These are phyloP conservation scores for Erythrolamprus reginae DNA, from an alignment of 2,113 vertebrate species.

Conservation along the genomic window DNA sequence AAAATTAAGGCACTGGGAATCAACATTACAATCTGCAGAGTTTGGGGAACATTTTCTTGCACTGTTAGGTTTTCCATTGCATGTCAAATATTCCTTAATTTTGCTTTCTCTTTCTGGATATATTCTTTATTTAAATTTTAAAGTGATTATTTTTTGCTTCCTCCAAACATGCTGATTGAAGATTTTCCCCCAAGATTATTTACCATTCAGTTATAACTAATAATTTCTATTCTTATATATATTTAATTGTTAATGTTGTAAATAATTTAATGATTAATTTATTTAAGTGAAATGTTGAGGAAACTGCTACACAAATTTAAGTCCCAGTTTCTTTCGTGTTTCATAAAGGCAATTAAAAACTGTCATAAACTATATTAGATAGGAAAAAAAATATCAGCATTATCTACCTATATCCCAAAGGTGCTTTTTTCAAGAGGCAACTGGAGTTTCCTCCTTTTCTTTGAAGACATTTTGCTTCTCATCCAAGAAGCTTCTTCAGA, in stretches of 20 bases:
- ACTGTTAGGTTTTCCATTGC: background rate
- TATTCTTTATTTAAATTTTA: conserved; percentile 26
- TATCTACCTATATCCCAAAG: background rate
- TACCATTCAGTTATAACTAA: background rate
- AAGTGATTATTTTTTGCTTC: background rate
- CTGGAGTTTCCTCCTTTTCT: too few relatives aligned
- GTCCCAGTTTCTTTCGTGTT: background rate
- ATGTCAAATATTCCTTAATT: conserved; percentile 2
- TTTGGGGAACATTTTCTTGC: background rate
- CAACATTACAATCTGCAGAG: background rate
- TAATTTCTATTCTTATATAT: too few relatives aligned
- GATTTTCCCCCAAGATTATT: background rate
- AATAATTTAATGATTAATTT: too few relatives aligned
- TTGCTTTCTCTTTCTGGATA: background rate
- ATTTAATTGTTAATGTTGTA: too few relatives aligned
- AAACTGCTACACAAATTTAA: background rate
- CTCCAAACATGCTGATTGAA: background rate
- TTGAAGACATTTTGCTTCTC: too few relatives aligned
- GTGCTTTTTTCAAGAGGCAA: too few relatives aligned
- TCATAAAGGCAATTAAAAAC: background rate
- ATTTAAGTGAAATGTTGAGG: background rate
- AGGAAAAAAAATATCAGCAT: background rate
- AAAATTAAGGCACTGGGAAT: background rate
- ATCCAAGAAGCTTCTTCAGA: too few relatives aligned
- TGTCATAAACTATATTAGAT: conserved; percentile 6